Base-by-base conservation (phyloP, 2,797 vertebrate genomes). In the Tolypeutes matacus region DNA sequence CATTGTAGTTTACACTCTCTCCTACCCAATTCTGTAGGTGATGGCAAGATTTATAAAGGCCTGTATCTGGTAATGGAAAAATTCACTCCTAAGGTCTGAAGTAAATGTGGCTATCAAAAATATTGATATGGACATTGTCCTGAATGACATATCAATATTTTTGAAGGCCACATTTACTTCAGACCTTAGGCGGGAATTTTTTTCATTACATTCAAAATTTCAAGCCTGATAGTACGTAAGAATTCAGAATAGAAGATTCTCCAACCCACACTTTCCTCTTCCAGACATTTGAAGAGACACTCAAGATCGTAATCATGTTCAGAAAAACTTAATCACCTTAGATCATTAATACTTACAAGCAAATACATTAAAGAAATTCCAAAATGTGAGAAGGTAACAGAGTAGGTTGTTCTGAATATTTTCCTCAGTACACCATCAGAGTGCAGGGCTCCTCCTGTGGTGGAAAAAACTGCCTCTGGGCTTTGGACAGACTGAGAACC, bases 281-380 rank as follows among this genome's bases (percentile, higher is more conserved):
- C 53, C 36, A 80, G 67, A 3, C 56, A 78, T 31, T 42, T 85
- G 15, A 76, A 78, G 58, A 15, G 31, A 39, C 18, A 67, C 39
- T 46, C 49, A 7, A 85, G 46, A 64, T 86, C 42, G 9, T 64
- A 46, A 80, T 60, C 42, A 29, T 5, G 15, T 67, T 64, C 51
- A 34, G 10, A 81, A 51, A 89, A 89, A 83, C 53, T n/a, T 77
- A 12, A 83, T n/a, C 53, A 77, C 12, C 42, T 51, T 14, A 23
- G 25, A 69, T 75, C 42, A 85, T 78, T 64, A 39, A 39, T 39
- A 39, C 39, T 39, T 39, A 39, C 39, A 67, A 62, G 34, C 36
- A 91, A 76, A 81, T 65, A 84, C 34, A 84, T 17, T 75, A 64
- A 85, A 72, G 31, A n/a, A n/a, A n/a, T n/a, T n/a, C n/a, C n/a